Conservation (phyloP, 2,888 invertebrate genomes). For the Brenthis hecate region DNA sequence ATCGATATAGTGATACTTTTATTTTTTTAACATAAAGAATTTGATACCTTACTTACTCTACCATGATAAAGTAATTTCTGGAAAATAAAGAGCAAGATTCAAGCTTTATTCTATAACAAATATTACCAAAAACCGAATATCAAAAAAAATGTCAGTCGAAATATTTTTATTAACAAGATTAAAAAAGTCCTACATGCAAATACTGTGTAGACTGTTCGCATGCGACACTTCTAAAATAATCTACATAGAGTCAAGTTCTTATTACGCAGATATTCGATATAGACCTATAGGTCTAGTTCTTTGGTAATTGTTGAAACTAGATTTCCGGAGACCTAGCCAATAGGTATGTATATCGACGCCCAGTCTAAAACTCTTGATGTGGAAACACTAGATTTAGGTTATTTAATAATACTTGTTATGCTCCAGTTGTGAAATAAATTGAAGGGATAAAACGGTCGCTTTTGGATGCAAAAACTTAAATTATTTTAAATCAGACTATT, state of each 20-base stretch:
- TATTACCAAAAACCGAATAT: no score
- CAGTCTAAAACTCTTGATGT: slow-evolving; percentile 14
- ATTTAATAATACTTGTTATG: slow-evolving; percentile 14
- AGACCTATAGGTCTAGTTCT: slow-evolving; percentile 34
- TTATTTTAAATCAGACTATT: neutral
- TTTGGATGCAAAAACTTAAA: neutral
- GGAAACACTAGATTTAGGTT: slow-evolving; percentile 15
- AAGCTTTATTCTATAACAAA: no score
- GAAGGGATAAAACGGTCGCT: slow-evolving; percentile 6
- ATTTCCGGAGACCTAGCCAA: slow-evolving; percentile 31
- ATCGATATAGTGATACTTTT: no score
- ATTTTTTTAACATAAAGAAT: no score
- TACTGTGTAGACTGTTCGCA: neutral
- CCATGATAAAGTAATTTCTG: no score
- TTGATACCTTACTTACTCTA: no score
- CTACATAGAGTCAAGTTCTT: slow-evolving; percentile 12
- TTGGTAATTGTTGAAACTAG: slow-evolving; percentile 37
- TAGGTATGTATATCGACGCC: slow-evolving; percentile 1
- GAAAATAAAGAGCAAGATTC: no score
- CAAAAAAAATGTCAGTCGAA: no score
- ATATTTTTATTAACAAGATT: neutral
- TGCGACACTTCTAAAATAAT: slow-evolving; percentile 8
- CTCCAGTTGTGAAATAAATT: slow-evolving; percentile 8
- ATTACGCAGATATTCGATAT: slow-evolving; percentile 40
- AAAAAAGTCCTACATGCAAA: neutral